phyloP scores from a whole-genome alignment of 2,797 vertebrate species.

The Chelon auratus region DNA sequence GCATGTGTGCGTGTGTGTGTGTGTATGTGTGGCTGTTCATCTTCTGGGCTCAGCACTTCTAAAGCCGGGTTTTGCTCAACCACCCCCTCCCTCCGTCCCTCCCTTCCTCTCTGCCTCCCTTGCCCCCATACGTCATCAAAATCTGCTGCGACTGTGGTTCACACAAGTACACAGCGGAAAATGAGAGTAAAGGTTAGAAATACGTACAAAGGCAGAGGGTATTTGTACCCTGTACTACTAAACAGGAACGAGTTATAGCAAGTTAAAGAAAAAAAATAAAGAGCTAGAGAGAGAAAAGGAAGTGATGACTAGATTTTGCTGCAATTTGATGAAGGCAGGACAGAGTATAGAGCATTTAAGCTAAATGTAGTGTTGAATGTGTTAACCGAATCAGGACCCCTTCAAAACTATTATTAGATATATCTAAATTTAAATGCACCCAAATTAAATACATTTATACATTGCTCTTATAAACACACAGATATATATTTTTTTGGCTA shows the following conservation, averaged over 20 bases:
- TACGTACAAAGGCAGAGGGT: not conserved
- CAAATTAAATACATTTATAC: not conserved
- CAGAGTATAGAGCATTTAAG: not conserved
- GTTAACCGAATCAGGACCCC: no score
- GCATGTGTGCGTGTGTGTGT: not conserved
- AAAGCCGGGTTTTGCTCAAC: conserved; percentile 45
- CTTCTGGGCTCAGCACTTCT: conserved; percentile 74
- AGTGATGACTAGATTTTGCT: no score
- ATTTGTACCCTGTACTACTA: not conserved
- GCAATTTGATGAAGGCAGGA: not conserved
- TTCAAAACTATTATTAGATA: not conserved
- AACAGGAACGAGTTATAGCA: not conserved
- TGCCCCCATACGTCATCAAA: conserved; percentile 4
- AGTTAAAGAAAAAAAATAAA: no score
- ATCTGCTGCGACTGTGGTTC: conserved; percentile 20
- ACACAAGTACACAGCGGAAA: not conserved
- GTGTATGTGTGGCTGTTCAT: conserved; percentile 58
- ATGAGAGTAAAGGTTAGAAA: not conserved
- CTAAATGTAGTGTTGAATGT: not conserved
- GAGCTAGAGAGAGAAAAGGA: not conserved
- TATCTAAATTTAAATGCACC: not conserved
- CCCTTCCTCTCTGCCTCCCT: not conserved
- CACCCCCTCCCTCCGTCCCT: not conserved
- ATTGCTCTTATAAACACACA: no score
- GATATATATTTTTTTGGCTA: no score